Base-by-base conservation (phyloP, 2,888 invertebrate genomes). In the Netelia fuscicornis region DNA sequence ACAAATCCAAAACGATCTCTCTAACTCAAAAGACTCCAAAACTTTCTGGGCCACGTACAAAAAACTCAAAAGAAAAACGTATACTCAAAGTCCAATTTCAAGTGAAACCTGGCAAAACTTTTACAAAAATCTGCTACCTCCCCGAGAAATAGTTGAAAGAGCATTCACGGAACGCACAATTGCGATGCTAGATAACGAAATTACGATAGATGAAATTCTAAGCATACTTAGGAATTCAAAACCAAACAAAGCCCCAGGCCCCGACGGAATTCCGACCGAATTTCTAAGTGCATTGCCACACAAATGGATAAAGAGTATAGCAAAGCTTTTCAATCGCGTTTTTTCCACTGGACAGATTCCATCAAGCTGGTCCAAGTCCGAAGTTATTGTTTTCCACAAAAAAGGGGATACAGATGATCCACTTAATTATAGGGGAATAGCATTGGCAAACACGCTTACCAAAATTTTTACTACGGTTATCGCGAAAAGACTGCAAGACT, bases 361-460 rank as follows among this genome's bases (percentile, higher is more conserved):
- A 9, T 54, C 70, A 2, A 58, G 17, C 48, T 88, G 87, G 86
- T 76, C 77, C 25, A 70, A 86, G 23, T 88, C 88, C 1, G 87
- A 85, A 1, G 64, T 90, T 11, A 79, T 88, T 3, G 68, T 90
- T 0, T 62, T 91, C 8, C 78, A 89, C 56, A 90, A 90, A 76
- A 89, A 89, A 77, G 89, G 90, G 9, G 86, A 88, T 56, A 20
- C 44, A n/a, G 23, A 54, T 0, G 86, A 90, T 64, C 89, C 89
- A 0, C 71, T 77, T 0, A 91, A 89, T 60, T 91, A 90, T 70
- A 74, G 88, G 56, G 89, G 89, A 30, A 90, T 90, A 11, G 85
- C 89, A 0, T 56, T 90, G 2, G 80, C 87, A 30, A 90, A 90
- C 62, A 78, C 87, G 0, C 87, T 89, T 25, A 85, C 88, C 20